Percentiles rank a stretch among this genome's conserved stretches.
phyloP scores from a whole-genome alignment of 2,113 vertebrate genomes.

The Oplegnathus fasciatus region DNA sequence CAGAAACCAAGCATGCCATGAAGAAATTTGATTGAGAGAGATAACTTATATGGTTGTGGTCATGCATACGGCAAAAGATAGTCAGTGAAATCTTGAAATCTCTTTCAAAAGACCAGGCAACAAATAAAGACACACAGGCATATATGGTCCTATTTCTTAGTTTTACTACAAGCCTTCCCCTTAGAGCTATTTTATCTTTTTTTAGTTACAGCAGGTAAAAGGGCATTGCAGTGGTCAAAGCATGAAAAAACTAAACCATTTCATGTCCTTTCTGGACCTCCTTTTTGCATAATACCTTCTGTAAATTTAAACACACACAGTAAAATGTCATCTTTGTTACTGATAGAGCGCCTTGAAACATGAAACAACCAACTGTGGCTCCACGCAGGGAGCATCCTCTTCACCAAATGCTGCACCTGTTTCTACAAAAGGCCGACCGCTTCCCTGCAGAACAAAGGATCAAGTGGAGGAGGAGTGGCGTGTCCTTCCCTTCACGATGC shows the following conservation, averaged over 20 bases:
- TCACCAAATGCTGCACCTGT: constrained; percentile 63
- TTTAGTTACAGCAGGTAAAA: constrained; percentile 1
- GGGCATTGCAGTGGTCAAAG: not conserved
- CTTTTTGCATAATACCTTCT: not conserved
- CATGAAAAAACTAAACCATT: not conserved
- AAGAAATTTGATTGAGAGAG: not conserved
- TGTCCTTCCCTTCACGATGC: constrained; percentile 31
- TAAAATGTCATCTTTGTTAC: constrained; percentile 35
- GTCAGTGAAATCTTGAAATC: not conserved
- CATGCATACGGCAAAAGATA: not conserved
- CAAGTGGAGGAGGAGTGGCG: constrained; percentile 54
- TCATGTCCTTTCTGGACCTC: not conserved
- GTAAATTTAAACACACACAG: constrained; percentile 14
- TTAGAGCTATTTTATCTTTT: not conserved
- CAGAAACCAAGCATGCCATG: not conserved
- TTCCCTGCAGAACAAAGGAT: constrained; percentile 55
- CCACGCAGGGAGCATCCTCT: constrained; percentile 38
- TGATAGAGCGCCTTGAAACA: constrained; percentile 27
- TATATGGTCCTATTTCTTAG: not conserved
- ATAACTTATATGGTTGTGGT: not conserved
- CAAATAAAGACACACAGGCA: not conserved
- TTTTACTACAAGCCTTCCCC: not conserved
- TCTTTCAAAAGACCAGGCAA: not conserved
- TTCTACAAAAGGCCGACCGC: constrained; percentile 46
- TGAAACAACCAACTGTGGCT: constrained; percentile 37